These are phyloP conservation scores for Cochlearius cochlearius DNA, from an alignment of 2,113 vertebrate genomes.

Conservation along the genomic window DNA sequence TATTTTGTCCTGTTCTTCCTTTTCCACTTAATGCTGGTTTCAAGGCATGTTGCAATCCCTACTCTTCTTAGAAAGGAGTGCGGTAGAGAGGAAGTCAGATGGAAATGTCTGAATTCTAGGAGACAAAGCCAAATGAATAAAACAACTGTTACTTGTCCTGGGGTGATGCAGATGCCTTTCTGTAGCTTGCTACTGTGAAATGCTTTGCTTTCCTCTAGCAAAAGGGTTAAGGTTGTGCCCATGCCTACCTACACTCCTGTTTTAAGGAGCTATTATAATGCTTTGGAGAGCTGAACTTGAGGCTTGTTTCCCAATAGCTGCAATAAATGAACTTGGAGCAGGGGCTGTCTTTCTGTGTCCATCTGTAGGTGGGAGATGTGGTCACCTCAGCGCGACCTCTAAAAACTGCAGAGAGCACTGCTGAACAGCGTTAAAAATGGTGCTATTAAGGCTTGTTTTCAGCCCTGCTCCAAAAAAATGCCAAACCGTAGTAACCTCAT, in stretches of 20 bases:
- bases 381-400: background rate
- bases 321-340: background rate
- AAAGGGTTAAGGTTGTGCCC: background rate
- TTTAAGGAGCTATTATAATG: background rate
- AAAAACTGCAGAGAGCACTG: background rate
- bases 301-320: background rate
- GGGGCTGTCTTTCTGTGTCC: background rate
- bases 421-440: accelerated
- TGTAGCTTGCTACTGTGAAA: background rate
- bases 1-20: accelerated
- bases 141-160: background rate
- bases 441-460: accelerated
- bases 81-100: background rate
- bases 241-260: background rate
- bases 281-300: background rate
- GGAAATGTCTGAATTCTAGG: background rate
- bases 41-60: background rate
- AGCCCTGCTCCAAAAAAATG: background rate
- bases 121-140: background rate
- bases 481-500: accelerated
- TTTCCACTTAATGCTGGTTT: background rate
- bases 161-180: background rate
- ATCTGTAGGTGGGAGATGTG: background rate
- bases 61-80: background rate
- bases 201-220: background rate